phyloP scores from a whole-genome alignment of 2,888 invertebrate genomes.

The Cataglyphis albicans region DNA sequence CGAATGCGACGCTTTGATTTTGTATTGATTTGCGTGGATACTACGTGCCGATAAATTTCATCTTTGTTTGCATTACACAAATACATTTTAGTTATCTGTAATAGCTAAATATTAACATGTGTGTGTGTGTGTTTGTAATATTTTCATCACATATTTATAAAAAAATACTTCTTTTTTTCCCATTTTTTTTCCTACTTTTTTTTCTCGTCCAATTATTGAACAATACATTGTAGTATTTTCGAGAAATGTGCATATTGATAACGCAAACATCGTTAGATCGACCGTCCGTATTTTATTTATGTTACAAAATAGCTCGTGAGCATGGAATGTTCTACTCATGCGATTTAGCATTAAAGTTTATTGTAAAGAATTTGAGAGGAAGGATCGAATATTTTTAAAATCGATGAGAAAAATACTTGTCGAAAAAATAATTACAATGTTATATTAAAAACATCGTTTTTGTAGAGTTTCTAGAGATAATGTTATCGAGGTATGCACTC shows the following conservation, averaged over 20 bases:
- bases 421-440: background rate
- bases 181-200: background rate
- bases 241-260: background rate
- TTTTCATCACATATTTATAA: background rate
- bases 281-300: slow-evolving; percentile 83
- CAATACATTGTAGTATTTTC: background rate
- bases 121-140: background rate
- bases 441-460: background rate
- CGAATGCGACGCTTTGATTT: slow-evolving; percentile 22
- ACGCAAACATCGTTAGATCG: slow-evolving; percentile 76
- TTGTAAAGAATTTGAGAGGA: background rate
- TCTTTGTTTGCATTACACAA: background rate
- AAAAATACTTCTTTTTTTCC: background rate
- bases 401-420: background rate
- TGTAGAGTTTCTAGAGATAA: background rate
- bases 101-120: background rate
- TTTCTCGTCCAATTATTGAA: background rate
- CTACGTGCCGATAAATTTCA: background rate
- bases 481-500: background rate
- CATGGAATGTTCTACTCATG: slow-evolving; percentile 38
- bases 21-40: background rate
- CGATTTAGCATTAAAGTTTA: background rate
- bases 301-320: slow-evolving; percentile 82
- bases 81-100: background rate
- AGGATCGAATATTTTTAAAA: background rate